Conservation (phyloP, 2,113 vertebrate genomes). For the Elachura formosa region DNA sequence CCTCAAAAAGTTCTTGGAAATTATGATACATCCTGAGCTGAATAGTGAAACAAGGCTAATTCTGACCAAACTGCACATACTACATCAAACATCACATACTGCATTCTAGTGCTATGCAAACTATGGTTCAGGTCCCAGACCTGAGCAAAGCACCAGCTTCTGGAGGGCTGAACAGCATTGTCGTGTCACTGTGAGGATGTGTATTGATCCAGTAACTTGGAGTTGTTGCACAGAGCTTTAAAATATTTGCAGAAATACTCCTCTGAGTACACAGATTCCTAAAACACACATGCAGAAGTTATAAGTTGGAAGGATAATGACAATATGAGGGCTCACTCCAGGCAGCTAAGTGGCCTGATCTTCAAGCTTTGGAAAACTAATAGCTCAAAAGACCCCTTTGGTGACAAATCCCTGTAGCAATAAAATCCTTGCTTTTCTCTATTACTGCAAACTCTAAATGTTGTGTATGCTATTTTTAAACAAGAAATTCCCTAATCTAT, state of each 20-base stretch:
- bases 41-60: neutral
- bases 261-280: neutral
- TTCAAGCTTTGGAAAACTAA: neutral
- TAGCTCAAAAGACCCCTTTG: neutral
- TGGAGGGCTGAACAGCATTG: neutral
- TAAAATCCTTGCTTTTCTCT: neutral
- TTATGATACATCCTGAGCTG: neutral
- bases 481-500: neutral
- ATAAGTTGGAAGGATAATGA: neutral
- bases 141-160: neutral
- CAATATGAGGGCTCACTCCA: neutral
- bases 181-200: rapidly evolving
- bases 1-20: neutral
- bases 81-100: neutral
- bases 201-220: neutral
- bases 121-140: neutral
- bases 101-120: neutral
- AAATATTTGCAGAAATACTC: neutral
- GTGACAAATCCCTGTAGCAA: neutral
- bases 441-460: neutral
- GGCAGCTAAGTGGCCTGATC: neutral
- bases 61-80: neutral
- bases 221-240: neutral
- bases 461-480: neutral
- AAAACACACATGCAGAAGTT: neutral